Base-by-base conservation (phyloP, 2,888 invertebrate species). In the Chrysina gloriosa region DNA sequence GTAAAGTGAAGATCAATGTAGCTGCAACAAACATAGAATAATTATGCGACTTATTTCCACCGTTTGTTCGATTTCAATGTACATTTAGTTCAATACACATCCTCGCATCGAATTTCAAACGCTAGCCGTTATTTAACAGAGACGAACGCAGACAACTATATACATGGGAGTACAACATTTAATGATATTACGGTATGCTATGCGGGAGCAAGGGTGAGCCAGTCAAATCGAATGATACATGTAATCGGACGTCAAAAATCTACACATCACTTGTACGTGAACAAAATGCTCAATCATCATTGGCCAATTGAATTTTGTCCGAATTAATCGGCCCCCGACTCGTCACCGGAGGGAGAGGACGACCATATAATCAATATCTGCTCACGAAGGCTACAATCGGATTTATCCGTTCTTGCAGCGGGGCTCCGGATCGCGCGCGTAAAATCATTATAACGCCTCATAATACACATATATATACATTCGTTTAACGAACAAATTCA, bases 221-320 rank as follows among this genome's bases (percentile, higher is more conserved):
- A 14, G 31, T 6, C 16, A 25, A 31, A 31, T 52, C 31, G 52
- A 31, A 19, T 34, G 52, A 52, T 34, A 31, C 25, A 52, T 52
- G 52, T 31, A 52, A 31, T 31, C 21, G 31, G 34, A 31, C 31
- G 31, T 19, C 52, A 29, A 52, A 52, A 52, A 52, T 52, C 29
- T 52, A 52, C 31, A 31, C 52, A 52, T 19, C 7, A 19, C 21
- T 21, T 21, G 47, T 47, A 47, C 21, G 47, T 31, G 52, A 52
- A 52, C 52, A 31, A 52, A 52, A 52, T 52, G 52, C 52, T 34
- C 52, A 52, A 52, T 52, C 52, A 50, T 29, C 50, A 52, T 52
- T 52, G 52, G 52, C 31, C 52, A 52, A 52, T 52, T 52, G 19
- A 31, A 52, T 31, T 52, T 52, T 52, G 52, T 31, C 16, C 52